phyloP scores from a whole-genome alignment of 2,113 vertebrate species.

The Bambusicola thoracicus region DNA sequence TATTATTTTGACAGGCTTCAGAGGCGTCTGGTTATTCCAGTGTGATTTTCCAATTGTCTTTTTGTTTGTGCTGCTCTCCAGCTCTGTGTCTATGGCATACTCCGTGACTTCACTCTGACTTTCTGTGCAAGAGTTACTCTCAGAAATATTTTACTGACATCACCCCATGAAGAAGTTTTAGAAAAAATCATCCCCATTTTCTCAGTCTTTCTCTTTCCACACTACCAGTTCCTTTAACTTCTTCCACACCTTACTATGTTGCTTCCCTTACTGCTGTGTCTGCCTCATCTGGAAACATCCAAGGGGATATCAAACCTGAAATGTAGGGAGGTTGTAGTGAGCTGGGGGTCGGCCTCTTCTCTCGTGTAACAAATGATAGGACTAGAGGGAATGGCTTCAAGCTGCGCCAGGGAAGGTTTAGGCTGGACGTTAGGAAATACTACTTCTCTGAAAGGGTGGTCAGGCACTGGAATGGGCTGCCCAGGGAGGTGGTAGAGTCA shows the following conservation, averaged over 20 bases:
- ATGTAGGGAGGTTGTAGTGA: too few species aligned
- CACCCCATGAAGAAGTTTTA: not conserved
- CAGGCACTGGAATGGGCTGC: too few species aligned
- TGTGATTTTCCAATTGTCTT: not conserved
- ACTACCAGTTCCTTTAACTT: not conserved
- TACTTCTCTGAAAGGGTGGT: too few species aligned
- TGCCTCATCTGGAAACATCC: not conserved
- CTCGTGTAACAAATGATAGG: too few species aligned
- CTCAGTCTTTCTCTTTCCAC: not conserved
- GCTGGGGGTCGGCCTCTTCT: too few species aligned
- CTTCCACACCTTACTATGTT: not conserved
- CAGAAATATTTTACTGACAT: not conserved
- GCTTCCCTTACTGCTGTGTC: not conserved
- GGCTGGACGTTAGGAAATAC: too few species aligned
- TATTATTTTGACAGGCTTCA: slow-evolving; percentile 34
- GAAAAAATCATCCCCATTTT: not conserved
- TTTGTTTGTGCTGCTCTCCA: not conserved
- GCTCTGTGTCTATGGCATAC: not conserved
- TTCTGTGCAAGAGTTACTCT: not conserved
- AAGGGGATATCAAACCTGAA: not conserved
- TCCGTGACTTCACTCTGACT: not conserved
- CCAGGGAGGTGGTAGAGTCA: too few species aligned
- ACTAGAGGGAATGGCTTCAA: too few species aligned
- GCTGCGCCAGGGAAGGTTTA: too few species aligned
- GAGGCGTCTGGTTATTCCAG: not conserved